These are phyloP conservation scores for Andrena flavipes DNA, from an alignment of 2,888 invertebrate species.

Conservation along the genomic window DNA sequence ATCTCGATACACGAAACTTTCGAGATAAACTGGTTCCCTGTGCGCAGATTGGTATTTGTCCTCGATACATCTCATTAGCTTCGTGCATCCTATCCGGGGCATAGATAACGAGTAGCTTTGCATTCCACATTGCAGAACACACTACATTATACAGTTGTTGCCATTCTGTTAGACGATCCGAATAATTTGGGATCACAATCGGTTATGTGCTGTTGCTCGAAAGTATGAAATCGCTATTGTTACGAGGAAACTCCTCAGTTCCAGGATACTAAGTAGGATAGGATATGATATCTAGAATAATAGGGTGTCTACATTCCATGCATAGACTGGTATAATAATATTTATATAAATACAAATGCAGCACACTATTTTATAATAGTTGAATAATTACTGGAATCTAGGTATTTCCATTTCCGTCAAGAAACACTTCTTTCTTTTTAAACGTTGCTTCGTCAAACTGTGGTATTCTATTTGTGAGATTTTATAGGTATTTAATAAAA, in stretches of 20 bases:
- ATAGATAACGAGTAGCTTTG: slow-evolving; percentile 47
- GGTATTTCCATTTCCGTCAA: too few relatives aligned
- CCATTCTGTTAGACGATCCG: slow-evolving; percentile 5
- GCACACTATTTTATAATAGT: too few relatives aligned
- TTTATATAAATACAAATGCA: too few relatives aligned
- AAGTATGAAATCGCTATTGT: background rate
- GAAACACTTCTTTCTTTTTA: too few relatives aligned
- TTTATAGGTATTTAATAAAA: too few relatives aligned
- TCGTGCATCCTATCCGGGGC: slow-evolving; percentile 56
- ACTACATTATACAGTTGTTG: background rate
- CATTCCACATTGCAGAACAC: slow-evolving; percentile 14
- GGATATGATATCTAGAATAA: too few relatives aligned
- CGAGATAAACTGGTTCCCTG: slow-evolving; percentile 77
- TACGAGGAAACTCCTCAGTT: background rate
- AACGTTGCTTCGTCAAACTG: too few relatives aligned
- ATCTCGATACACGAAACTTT: slow-evolving; percentile 76
- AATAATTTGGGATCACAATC: background rate
- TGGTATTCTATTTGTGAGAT: too few relatives aligned
- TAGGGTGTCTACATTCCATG: too few relatives aligned
- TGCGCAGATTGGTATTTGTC: slow-evolving; percentile 79
- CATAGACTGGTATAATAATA: too few relatives aligned
- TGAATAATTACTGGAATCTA: too few relatives aligned
- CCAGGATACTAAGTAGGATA: background rate
- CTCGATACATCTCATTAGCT: slow-evolving; percentile 81
- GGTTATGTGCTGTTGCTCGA: background rate